phyloP scores from a whole-genome alignment of 2,797 vertebrate species.

The Sternarchorhynchus goeldii region DNA sequence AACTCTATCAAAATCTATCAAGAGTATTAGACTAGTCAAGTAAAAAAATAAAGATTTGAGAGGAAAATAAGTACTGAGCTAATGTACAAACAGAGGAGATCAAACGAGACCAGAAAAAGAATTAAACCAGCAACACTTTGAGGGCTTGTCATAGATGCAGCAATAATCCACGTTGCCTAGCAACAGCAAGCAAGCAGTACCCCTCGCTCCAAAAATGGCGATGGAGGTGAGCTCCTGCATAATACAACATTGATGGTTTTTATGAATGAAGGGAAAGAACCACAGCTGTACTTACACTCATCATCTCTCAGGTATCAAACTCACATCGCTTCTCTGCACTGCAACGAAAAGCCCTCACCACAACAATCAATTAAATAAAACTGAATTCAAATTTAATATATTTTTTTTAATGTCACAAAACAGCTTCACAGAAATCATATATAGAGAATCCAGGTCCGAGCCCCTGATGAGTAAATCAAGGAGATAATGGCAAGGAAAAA shows the following conservation, averaged over 20 bases:
- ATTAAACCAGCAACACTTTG: slow-evolving; percentile 30
- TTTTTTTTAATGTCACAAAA: background rate
- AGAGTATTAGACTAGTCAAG: background rate
- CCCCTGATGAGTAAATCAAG: no score
- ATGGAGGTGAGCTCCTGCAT: slow-evolving; percentile 24
- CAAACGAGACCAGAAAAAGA: slow-evolving; percentile 2
- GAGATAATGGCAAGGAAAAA: no score
- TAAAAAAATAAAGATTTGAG: background rate
- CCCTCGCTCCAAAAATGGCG: slow-evolving; percentile 44
- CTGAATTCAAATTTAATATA: no score
- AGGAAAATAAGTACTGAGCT: background rate
- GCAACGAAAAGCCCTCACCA: background rate
- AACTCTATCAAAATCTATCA: background rate
- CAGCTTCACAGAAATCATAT: no score
- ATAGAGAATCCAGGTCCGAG: no score
- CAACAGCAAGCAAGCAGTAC: slow-evolving; percentile 52
- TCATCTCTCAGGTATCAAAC: background rate
- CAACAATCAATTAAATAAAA: background rate
- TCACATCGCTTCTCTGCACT: background rate
- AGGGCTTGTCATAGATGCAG: slow-evolving; percentile 43
- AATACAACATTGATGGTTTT: slow-evolving; percentile 45
- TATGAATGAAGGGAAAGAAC: slow-evolving; percentile 53
- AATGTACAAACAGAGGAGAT: background rate
- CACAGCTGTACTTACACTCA: slow-evolving; percentile 11
- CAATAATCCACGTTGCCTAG: slow-evolving; percentile 53